These are phyloP conservation scores for Pteropus alecto DNA, from an alignment of 2,113 vertebrate species.

Conservation along the genomic window DNA sequence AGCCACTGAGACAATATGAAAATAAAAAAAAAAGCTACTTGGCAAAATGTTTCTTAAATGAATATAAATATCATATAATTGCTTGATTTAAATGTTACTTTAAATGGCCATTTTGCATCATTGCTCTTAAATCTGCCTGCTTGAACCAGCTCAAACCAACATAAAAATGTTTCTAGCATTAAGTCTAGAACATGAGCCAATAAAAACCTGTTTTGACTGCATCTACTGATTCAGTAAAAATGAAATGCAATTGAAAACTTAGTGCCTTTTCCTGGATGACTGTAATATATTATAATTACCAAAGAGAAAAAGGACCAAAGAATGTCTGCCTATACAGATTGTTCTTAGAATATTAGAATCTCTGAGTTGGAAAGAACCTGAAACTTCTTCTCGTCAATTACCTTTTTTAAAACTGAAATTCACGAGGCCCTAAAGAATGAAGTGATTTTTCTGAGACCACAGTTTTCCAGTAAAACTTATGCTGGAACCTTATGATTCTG, in stretches of 20 bases:
- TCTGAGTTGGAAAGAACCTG: neutral
- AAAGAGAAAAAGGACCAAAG: neutral
- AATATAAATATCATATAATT: neutral
- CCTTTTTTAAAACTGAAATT: neutral
- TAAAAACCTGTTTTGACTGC: neutral
- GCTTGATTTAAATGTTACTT: neutral
- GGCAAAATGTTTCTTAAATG: slow-evolving; percentile 12
- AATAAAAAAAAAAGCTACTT: slow-evolving; percentile 51
- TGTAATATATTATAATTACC: slow-evolving; percentile 30
- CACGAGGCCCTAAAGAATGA: neutral
- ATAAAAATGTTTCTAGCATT: neutral
- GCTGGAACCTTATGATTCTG: neutral
- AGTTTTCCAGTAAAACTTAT: neutral
- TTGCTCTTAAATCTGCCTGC: neutral
- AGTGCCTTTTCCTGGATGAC: neutral
- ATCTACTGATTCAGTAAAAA: neutral
- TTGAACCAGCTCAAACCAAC: neutral
- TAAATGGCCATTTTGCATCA: slow-evolving; percentile 20
- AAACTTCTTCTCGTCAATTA: slow-evolving; percentile 21
- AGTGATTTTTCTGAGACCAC: neutral
- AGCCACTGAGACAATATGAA: slow-evolving; percentile 36
- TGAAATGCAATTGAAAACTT: neutral
- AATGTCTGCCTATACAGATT: neutral
- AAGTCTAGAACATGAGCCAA: neutral
- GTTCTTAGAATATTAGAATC: slow-evolving; percentile 21